Conservation (phyloP, 2,797 vertebrate genomes). For the Phylloscopus collybita region DNA sequence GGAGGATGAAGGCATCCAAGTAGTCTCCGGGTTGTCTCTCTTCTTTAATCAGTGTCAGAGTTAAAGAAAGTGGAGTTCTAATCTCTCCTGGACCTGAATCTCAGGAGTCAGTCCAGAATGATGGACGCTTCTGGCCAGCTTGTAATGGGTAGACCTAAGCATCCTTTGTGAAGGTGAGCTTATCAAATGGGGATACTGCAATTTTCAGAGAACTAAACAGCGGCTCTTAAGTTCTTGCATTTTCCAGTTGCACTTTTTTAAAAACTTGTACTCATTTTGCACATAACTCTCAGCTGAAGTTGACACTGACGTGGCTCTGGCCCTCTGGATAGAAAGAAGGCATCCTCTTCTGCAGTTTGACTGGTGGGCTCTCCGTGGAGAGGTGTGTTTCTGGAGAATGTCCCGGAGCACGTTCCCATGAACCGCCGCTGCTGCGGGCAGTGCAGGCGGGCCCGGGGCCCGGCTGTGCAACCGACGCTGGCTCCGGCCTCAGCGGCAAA, state of each 20-base stretch:
- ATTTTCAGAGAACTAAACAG: constrained; percentile 73
- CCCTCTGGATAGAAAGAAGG: constrained; percentile 35
- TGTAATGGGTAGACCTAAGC: constrained; percentile 12
- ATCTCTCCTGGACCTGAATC: constrained; percentile 20
- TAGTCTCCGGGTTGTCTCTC: constrained; percentile 65
- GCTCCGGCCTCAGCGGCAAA: constrained; percentile 19
- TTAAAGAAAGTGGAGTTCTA: background rate
- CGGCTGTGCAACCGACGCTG: background rate
- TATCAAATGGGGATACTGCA: constrained; percentile 76
- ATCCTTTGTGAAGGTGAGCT: constrained; percentile 50
- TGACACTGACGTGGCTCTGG: constrained; percentile 43
- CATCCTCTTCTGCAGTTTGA: constrained; percentile 14
- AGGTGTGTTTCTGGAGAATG: constrained; percentile 41
- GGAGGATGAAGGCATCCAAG: constrained; percentile 55
- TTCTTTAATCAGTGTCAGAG: constrained; percentile 15
- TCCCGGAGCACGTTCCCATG: constrained; percentile 43
- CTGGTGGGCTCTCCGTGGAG: constrained; percentile 21
- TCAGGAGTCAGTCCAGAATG: constrained; percentile 25
- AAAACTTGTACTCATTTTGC: constrained; percentile 76
- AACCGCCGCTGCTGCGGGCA: constrained; percentile 39
- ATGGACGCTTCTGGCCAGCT: constrained; percentile 47
- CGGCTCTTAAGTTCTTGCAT: constrained; percentile 72
- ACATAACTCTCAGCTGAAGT: constrained; percentile 73
- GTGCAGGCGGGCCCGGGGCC: background rate
- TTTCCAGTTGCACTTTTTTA: constrained; percentile 58